phyloP scores from a whole-genome alignment of 2,113 vertebrate species.

The Lophura nycthemera region DNA sequence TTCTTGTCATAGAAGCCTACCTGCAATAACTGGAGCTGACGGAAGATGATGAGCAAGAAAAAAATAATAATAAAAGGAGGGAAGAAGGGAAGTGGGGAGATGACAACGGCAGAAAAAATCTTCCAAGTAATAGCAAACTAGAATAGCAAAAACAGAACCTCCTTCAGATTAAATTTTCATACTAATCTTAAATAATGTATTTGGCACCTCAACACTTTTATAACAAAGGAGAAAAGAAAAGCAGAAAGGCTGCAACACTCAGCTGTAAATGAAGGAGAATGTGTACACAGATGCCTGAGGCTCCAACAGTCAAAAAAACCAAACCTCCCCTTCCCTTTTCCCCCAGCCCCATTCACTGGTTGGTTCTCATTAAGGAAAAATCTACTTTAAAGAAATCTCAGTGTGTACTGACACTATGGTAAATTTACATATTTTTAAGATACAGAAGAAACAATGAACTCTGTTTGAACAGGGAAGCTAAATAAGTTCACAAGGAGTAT shows the following conservation, averaged over 20 bases:
- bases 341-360: neutral
- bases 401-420: slow-evolving; percentile 61
- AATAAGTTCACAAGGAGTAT: slow-evolving; percentile 41
- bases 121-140: slow-evolving; percentile 58
- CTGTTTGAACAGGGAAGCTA: slow-evolving; percentile 54
- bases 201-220: slow-evolving; percentile 62
- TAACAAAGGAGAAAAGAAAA: slow-evolving; percentile 60
- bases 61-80: slow-evolving; percentile 44
- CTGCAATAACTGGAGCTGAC: slow-evolving; percentile 42
- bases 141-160: slow-evolving; percentile 56
- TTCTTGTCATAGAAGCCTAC: slow-evolving; percentile 59
- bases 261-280: slow-evolving; percentile 53
- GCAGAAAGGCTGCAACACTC: slow-evolving; percentile 35
- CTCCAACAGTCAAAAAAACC: neutral
- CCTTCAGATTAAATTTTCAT: slow-evolving; percentile 76
- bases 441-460: slow-evolving; percentile 50
- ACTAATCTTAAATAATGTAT: slow-evolving; percentile 77
- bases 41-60: slow-evolving; percentile 55
- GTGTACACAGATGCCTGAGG: slow-evolving; percentile 2
- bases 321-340: neutral
- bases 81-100: slow-evolving; percentile 22
- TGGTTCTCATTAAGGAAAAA: slow-evolving; percentile 64
- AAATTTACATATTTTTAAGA: slow-evolving; percentile 66
- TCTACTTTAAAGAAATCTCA: slow-evolving; percentile 19
- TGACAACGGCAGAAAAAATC: slow-evolving; percentile 57